Conservation (phyloP, 2,797 vertebrate species). For the Coregonus suidteri region DNA sequence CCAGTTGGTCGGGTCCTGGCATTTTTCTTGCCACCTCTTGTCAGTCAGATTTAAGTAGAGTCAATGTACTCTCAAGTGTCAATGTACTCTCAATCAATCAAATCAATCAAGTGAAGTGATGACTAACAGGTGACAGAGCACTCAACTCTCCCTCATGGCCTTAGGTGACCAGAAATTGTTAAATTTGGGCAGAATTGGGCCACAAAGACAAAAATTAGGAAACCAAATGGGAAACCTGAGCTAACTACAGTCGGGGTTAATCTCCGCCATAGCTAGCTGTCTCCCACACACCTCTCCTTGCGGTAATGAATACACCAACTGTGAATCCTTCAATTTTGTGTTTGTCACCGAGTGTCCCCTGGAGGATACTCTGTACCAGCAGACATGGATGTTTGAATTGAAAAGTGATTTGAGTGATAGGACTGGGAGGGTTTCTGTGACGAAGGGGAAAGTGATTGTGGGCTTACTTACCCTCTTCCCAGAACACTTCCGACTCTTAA, state of each 20-base stretch:
- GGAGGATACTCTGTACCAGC: constrained; percentile 61
- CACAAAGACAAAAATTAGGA: constrained; percentile 29
- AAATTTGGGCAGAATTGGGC: constrained; percentile 56
- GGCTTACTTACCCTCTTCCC: constrained; percentile 48
- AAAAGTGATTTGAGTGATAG: constrained; percentile 64
- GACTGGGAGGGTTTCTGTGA: constrained; percentile 24
- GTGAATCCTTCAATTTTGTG: constrained; percentile 64
- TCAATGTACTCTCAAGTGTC: neutral
- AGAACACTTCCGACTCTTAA: constrained; percentile 40
- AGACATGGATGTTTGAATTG: constrained; percentile 61
- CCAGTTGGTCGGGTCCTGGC: neutral
- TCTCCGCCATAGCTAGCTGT: constrained; percentile 42
- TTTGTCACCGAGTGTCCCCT: constrained; percentile 62
- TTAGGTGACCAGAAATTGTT: constrained; percentile 55
- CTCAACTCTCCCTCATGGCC: constrained; percentile 38
- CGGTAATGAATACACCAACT: constrained; percentile 49
- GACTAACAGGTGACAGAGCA: neutral
- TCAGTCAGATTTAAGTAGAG: neutral
- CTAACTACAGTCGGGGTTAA: constrained; percentile 49
- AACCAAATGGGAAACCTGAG: constrained; percentile 53
- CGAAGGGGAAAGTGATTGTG: constrained; percentile 30
- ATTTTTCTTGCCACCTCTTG: neutral
- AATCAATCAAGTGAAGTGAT: neutral
- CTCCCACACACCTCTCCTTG: constrained; percentile 50
- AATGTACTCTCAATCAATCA: neutral